These are phyloP conservation scores for Germaria angustata DNA, from an alignment of 2,888 invertebrate genomes.

Conservation along the genomic window DNA sequence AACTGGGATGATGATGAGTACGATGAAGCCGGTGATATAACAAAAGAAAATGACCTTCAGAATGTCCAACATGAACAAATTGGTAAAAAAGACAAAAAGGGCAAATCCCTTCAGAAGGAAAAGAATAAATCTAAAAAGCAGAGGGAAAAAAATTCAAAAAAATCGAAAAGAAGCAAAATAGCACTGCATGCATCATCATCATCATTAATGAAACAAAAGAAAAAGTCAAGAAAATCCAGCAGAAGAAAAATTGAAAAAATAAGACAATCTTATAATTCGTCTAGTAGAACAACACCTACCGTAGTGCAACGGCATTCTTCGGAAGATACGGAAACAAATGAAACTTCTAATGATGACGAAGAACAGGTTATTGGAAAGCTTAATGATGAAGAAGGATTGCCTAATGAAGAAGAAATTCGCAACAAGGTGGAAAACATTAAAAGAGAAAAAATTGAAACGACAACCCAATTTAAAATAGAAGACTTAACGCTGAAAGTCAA, in stretches of 20 bases:
- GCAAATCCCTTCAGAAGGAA: constrained; percentile 51
- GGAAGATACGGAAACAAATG: constrained; percentile 45
- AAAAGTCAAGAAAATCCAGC: constrained; percentile 58
- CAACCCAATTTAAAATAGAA: constrained; percentile 44
- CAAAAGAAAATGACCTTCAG: background rate
- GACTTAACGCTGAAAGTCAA: constrained; percentile 56
- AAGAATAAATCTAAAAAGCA: constrained; percentile 64
- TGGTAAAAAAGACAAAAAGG: constrained; percentile 43
- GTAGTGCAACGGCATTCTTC: constrained; percentile 34
- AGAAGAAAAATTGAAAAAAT: constrained; percentile 67
- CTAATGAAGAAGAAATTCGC: constrained; percentile 55
- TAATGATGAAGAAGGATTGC: constrained; percentile 17
- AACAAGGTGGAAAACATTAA: constrained; percentile 60
- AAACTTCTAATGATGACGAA: background rate
- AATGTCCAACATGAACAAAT: constrained; percentile 41
- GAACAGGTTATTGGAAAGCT: background rate
- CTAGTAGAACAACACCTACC: constrained; percentile 41
- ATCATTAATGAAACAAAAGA: constrained; percentile 31
- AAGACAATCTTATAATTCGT: constrained; percentile 59
- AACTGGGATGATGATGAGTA: constrained; percentile 20
- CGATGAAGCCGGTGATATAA: background rate
- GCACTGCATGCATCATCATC: background rate
- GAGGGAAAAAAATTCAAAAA: constrained; percentile 52
- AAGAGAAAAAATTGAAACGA: constrained; percentile 54
- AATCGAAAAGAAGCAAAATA: constrained; percentile 46